Base-by-base conservation (phyloP, 2,113 vertebrate genomes). In the Scomber colias region DNA sequence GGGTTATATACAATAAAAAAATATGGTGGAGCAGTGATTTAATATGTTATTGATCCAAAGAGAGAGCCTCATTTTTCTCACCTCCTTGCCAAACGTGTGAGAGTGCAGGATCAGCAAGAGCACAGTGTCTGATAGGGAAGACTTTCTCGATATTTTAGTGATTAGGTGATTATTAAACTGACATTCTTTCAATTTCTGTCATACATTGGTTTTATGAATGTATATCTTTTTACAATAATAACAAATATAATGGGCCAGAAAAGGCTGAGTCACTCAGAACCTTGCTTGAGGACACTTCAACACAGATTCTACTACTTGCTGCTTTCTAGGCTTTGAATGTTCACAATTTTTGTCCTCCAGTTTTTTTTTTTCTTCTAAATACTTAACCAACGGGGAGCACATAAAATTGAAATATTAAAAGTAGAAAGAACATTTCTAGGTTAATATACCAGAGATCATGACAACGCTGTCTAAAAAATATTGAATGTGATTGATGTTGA, bases 11-110 rank as follows among this genome's bases (percentile, higher is more conserved):
- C 24, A 27, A 27, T 27, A 16, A 56, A n/a, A 46, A 35, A 50
- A 59, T 30, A 54, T 12, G 11, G 11, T 13, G 30, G 56, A 60
- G 21, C 24, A 40, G 53, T 66, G 30, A 54, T 59, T n/a, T 61
- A 62, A 55, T 74, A 61, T 0, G 44, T 61, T 78, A 78, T 61
- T 21, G 79, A 80, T 75, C 50, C 30, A 11, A 53, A 24, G 6
- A 49, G n/a, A 53, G 40, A 64, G 53, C 45, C 16, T 40, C 30
- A 64, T 53, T 57, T 30, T 81, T 48, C 30, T 49, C 17, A 12
- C 11, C 5, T 3, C 30, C 30, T 19, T 6, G 5, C 50, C 27
- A 49, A 53, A 74, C 27, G 44, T 4, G 9, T 45, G 14, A 21
- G 51, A 80, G 27, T 31, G 56, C 17, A 35, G 11, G 40, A 48